Evolutionary conservation across 2,888 invertebrate genomes (phyloP).

Genomic region (Lochmaea capreae): DNA sequence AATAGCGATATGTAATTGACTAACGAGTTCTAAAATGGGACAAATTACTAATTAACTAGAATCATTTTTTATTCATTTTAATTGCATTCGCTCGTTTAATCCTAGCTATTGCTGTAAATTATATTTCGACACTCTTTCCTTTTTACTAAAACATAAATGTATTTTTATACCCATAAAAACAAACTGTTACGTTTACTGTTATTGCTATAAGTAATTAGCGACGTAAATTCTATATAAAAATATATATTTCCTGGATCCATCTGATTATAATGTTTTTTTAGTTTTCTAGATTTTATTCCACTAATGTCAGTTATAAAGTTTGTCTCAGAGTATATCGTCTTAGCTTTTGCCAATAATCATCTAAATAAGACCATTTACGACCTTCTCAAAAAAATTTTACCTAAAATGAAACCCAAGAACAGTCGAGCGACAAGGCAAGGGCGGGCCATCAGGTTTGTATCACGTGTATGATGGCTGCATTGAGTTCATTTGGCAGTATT

Average conservation of each 20-base stretch:
- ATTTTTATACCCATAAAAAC: neutral
- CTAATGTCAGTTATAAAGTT: no score
- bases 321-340: no score
- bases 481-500: no score
- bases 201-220: neutral
- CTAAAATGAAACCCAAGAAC: no score
- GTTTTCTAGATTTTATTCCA: no score
- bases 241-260: neutral
- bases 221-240: neutral
- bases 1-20: conserved; percentile 21
- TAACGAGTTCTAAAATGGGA: conserved; percentile 17
- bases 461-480: no score
- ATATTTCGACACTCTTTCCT: conserved; percentile 12
- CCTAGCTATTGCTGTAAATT: conserved; percentile 21
- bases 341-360: no score
- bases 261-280: no score
- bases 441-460: no score
- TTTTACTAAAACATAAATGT: neutral
- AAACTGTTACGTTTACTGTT: neutral
- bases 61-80: conserved; percentile 21
- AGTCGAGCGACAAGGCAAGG: no score
- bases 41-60: conserved; percentile 23
- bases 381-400: no score
- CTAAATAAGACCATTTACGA: no score
- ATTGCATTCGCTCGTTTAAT: conserved; percentile 21